phyloP scores from a whole-genome alignment of 2,797 vertebrate species.

The Pygocentrus nattereri region DNA sequence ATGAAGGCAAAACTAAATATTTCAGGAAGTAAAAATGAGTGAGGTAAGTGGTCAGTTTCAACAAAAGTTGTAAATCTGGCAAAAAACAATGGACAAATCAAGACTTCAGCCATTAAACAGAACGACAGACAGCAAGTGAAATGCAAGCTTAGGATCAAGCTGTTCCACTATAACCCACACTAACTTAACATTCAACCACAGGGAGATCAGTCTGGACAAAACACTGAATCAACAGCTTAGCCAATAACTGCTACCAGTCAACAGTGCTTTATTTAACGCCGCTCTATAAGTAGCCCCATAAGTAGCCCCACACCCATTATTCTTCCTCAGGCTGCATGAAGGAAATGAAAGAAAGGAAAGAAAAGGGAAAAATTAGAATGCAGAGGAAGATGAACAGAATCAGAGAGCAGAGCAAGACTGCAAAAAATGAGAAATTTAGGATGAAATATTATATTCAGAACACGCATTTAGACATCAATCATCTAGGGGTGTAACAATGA shows the following conservation, averaged over 20 bases:
- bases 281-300: slow-evolving; percentile 1
- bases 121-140: slow-evolving; percentile 31
- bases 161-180: slow-evolving; percentile 24
- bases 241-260: slow-evolving; percentile 31
- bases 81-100: neutral
- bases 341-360: slow-evolving; percentile 66
- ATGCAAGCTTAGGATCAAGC: slow-evolving; percentile 37
- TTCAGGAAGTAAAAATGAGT: slow-evolving; percentile 42
- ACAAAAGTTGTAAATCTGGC: slow-evolving; percentile 42
- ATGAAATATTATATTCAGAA: neutral
- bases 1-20: slow-evolving; percentile 11
- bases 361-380: slow-evolving; percentile 36
- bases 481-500: neutral
- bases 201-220: slow-evolving; percentile 2
- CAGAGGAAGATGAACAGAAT: slow-evolving; percentile 69
- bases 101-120: neutral
- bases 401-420: slow-evolving; percentile 23
- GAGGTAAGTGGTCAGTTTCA: slow-evolving; percentile 57
- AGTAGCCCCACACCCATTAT: slow-evolving; percentile 63
- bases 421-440: neutral
- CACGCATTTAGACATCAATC: slow-evolving; percentile 65
- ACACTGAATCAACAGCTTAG: slow-evolving; percentile 14
- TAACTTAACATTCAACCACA: slow-evolving; percentile 10
- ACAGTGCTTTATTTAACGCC: slow-evolving; percentile 1
- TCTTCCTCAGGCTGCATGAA: slow-evolving; percentile 91